These are phyloP conservation scores for Psilopogon haemacephalus DNA, from an alignment of 2,113 vertebrate genomes.

Conservation along the genomic window DNA sequence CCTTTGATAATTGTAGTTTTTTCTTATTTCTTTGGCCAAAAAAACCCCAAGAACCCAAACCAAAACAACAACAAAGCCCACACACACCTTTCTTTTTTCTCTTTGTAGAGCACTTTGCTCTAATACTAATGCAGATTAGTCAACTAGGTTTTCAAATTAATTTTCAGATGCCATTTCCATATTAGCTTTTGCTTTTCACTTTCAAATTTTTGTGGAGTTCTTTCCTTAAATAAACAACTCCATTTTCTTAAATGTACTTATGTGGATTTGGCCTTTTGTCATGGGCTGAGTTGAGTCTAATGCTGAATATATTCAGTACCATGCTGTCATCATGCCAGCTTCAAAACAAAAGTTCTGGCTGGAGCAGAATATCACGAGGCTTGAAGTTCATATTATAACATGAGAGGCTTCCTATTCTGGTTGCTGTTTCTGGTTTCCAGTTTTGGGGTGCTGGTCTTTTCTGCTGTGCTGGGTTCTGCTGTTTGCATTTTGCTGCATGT, in stretches of 20 bases:
- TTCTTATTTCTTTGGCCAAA: neutral
- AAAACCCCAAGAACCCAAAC: neutral
- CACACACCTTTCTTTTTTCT: neutral
- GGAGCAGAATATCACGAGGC: too few relatives aligned
- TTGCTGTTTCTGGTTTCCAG: too few relatives aligned
- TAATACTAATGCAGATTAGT: neutral
- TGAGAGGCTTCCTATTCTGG: too few relatives aligned
- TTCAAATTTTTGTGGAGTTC: neutral
- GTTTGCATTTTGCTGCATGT: too few relatives aligned
- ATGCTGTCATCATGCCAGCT: too few relatives aligned
- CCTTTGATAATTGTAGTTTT: constrained; percentile 11
- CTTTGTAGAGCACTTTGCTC: neutral
- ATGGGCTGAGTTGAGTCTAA: too few relatives aligned
- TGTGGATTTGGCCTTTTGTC: neutral
- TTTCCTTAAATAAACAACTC: neutral
- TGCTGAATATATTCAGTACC: too few relatives aligned
- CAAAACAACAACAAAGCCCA: neutral
- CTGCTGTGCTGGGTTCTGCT: too few relatives aligned
- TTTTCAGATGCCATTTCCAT: neutral
- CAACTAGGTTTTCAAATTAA: neutral
- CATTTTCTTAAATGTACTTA: neutral
- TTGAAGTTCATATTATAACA: too few relatives aligned
- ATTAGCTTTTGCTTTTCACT: neutral
- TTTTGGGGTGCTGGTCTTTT: too few relatives aligned
- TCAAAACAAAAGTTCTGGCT: too few relatives aligned